Evolutionary conservation across 2,888 invertebrate species (phyloP), one percentile per base, ranked within the genome.

Genomic region (Tillus elongatus): DNA sequence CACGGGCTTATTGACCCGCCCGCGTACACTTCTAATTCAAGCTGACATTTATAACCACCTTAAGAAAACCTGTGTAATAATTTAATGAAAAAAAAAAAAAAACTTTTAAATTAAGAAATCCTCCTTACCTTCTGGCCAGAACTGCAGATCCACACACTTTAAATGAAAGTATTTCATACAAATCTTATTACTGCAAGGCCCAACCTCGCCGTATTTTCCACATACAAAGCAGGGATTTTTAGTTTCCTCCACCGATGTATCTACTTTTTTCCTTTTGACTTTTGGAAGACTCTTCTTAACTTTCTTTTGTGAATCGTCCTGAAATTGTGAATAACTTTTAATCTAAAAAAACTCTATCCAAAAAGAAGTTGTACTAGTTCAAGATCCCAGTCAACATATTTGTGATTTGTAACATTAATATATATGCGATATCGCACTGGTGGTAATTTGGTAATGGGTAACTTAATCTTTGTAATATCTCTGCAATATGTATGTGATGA

Each of bases 141-240:
- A 41, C n/a, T 50, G 44, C 31, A 62, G 46, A 14, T 57, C 52
- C 15, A 63, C 53, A 47, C 67, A 66, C 31, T 50, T 47, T 32
- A 60, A 45, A 45, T 67, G 67, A 39, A 63, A 67, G 29, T 46
- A 53, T 43, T 63, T 64, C 15, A 50, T 53, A 42, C 66, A 67
- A 33, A 51, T 52, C 43, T 64, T 64, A 40, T 62, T 59, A 35
- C 53, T 55, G 45, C 66, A 67, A 15, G 47, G 31, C 8, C 44
- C 48, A 11, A 60, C 53, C 14, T 58, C 53, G 1, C 52, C 52
- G 3, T 42, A 39, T 42, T 51, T 42, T 2, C 56, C 53, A 35
- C 67, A 67, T 29, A 60, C 40, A 43, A 64, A 67, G 47, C 67
- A 67, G 2, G 56, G 52, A 3, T 6, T 9, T 6, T 36, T 15